Conservation (phyloP, 2,113 vertebrate genomes). For the Sylvia atricapilla region DNA sequence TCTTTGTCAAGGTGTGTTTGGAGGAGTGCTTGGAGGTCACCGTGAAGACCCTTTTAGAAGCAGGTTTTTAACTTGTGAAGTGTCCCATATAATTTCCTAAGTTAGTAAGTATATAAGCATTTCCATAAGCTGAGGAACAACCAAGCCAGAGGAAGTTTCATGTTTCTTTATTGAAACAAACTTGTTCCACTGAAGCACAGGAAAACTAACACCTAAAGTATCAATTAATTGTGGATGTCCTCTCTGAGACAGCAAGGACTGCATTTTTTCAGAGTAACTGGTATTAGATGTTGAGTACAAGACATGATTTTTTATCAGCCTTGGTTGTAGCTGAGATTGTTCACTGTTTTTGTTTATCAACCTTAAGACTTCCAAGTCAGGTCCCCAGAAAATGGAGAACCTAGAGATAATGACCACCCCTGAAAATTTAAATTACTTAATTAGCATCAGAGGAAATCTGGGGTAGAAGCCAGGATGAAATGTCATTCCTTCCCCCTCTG, state of each 20-base stretch:
- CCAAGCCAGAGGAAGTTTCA: not conserved
- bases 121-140: not conserved
- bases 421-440: not conserved
- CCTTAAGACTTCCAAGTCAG: not conserved
- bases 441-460: not conserved
- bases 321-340: not conserved
- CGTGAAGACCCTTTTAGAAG: fast-evolving
- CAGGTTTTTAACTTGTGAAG: not conserved
- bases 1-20: not conserved
- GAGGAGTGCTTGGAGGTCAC: not conserved
- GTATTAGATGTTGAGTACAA: not conserved
- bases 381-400: not conserved
- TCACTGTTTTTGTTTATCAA: not conserved
- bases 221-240: not conserved
- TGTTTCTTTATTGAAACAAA: not conserved
- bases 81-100: not conserved
- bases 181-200: not conserved
- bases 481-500: not conserved
- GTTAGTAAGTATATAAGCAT: not conserved
- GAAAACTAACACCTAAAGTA: not conserved
- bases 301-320: not conserved
- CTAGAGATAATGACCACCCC: not conserved
- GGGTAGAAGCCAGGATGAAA: not conserved
- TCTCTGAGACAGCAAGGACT: not conserved
- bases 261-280: not conserved